phyloP scores from a whole-genome alignment of 2,113 vertebrate species.

The Oxyura jamaicensis region DNA sequence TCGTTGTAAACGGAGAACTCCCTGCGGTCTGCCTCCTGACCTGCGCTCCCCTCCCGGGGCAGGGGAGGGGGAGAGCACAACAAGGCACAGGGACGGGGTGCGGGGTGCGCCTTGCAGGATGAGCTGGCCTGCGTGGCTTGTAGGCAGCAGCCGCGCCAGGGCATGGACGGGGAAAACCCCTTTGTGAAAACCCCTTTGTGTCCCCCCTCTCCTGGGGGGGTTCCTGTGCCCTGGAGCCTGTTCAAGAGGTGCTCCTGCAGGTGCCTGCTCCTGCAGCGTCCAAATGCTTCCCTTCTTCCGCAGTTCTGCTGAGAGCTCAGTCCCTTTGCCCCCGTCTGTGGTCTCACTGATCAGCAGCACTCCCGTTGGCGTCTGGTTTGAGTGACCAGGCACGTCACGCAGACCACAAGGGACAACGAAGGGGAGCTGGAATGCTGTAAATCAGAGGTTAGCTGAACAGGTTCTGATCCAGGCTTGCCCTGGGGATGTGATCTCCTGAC shows the following conservation, averaged over 20 bases:
- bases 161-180: neutral
- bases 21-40: slow-evolving; percentile 67
- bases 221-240: accelerated
- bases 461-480: neutral
- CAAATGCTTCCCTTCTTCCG: neutral
- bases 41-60: slow-evolving; percentile 43
- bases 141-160: neutral
- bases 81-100: neutral
- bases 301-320: neutral
- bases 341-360: neutral
- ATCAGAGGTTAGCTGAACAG: neutral
- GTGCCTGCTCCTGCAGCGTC: neutral
- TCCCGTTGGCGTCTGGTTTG: neutral
- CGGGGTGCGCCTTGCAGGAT: neutral
- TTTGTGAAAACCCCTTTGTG: neutral
- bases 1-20: slow-evolving; percentile 84
- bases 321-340: neutral
- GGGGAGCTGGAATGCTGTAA: neutral
- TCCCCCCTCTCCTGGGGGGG: neutral
- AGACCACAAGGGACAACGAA: accelerated
- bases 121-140: neutral
- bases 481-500: neutral
- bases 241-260: neutral
- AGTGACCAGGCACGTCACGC: neutral
- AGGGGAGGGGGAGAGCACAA: neutral